phyloP scores from a whole-genome alignment of 2,888 invertebrate genomes.

The Boloria selene region DNA sequence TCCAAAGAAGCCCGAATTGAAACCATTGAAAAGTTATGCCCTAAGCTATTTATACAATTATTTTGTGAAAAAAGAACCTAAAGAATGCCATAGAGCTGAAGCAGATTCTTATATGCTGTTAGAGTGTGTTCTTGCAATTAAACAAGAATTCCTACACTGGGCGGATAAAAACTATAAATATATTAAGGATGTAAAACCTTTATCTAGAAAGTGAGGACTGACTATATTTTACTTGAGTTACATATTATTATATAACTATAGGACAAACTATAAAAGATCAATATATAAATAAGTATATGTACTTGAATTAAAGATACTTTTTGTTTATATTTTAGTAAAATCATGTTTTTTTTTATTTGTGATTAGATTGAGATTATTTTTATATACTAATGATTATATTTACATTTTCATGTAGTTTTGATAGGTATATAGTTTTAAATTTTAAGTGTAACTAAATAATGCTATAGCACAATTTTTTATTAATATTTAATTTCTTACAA shows the following conservation, averaged over 20 bases:
- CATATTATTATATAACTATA: background rate
- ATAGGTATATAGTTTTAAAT: too few species aligned
- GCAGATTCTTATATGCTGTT: slow-evolving; percentile 85
- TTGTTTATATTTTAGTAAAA: too few species aligned
- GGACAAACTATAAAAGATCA: too few species aligned
- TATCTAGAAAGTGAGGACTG: background rate
- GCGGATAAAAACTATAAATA: slow-evolving; percentile 56
- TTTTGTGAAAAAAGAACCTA: slow-evolving; percentile 70
- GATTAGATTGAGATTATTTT: too few species aligned
- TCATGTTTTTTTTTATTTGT: too few species aligned
- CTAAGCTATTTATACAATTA: slow-evolving; percentile 80
- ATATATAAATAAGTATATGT: too few species aligned
- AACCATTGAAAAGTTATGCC: slow-evolving; percentile 60
- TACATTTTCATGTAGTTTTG: too few species aligned
- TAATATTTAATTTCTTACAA: too few species aligned
- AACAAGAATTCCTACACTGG: slow-evolving; percentile 83
- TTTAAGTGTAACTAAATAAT: too few species aligned
- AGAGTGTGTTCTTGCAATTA: slow-evolving; percentile 81
- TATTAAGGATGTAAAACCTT: slow-evolving; percentile 7
- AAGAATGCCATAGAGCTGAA: slow-evolving; percentile 85
- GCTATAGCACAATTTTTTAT: too few species aligned
- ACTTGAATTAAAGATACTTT: too few species aligned
- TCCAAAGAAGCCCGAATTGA: slow-evolving; percentile 6
- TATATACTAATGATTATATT: too few species aligned
- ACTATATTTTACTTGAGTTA: background rate